Base-by-base conservation (phyloP, 1,140 invertebrate genomes). In the Pararge aegeria region DNA sequence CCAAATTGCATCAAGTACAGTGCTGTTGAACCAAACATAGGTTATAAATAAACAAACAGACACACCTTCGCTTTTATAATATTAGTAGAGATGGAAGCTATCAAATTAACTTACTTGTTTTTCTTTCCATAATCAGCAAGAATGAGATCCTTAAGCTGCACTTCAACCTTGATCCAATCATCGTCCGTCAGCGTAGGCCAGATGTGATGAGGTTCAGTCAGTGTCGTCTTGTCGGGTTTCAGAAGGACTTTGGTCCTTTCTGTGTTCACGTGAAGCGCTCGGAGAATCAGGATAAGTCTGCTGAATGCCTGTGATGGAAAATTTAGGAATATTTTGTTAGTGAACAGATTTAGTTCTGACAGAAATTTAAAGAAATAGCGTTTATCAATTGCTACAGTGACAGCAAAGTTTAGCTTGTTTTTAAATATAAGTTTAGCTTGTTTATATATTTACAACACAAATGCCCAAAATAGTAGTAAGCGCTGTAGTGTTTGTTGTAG, bases 101-200 rank as follows among this genome's bases (percentile, higher is more conserved):
- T 15, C 15, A 27, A 7, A 10, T 18, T 34, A 27, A 89, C 91
- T 90, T 66, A 94, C 93, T 99, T 99, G 90, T 99, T 99, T 91
- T 99, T 99, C 91, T 99, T 99, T 75, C 98, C 98, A 80, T 99
- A 99, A 91, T 99, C 99, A 30, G 98, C 98, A 13, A 99, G 87
- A 80, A 99, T 99, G 5, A 99, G 93, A 91, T 99, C 98, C 84
- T 99, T 99, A 0, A 99, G 91, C 74, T 98, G 97, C 12, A 99
- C 97, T 91, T 99, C 99, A 13, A 98, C 97, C 84, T 99, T 99
- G 69, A 99, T 99, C 99, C 99, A 99, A 90, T 99, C 98, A 73
- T 99, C 98, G 75, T 99, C 98, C 2, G 95, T 94, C 0, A 99
- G 89, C 0, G 97, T 97, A 0, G 99, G 99, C 99, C 99, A 99